Base-by-base conservation (phyloP, 2,888 invertebrate species). In the Furcula furcula region DNA sequence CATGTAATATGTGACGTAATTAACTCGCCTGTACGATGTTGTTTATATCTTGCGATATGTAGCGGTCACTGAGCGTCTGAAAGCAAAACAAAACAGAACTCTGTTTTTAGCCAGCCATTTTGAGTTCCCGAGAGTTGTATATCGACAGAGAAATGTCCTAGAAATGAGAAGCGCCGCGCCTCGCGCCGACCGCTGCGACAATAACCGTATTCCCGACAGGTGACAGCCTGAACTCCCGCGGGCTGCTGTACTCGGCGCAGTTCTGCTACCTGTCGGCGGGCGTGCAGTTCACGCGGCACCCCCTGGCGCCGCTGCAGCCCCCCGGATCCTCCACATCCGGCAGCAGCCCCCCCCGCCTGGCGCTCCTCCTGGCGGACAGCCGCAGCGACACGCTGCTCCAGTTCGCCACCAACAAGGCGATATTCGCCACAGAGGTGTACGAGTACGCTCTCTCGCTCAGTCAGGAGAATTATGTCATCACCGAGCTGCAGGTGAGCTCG, bases 201-300 rank as follows among this genome's bases (percentile, higher is more conserved):
- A n/a, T n/a, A n/a, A n/a, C n/a, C n/a, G n/a, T 6, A 12, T 30
- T 6, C 13, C 22, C 12, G 7, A 13, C 16, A 91, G 94, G 94
- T 0, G 95, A 95, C 75, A 93, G 93, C 1, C 82, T 95, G 7
- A 77, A 90, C 36, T 81, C 91, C 34, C 93, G 95, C 50, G 97
- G 98, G 7, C 94, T 95, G 61, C 83, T 95, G 34, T 94, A 94
- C 85, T 98, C 97, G 1, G 97, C 98, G 13, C 98, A 99, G 78
- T 97, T 99, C 82, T 98, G 98, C 80, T 98, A 98, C 89, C 87
- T 99, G 61, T 93, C 97, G 84, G 97, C 94, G 1, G 94, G 95
- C 60, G 91, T 92, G 40, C 90, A 88, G 30, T 90, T 92, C 74
- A 85, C 90, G 13, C 74, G 64, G 22, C 85, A 86, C 64, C 76